Percentiles rank a stretch among this genome's conserved stretches.
Evolutionary conservation across 2,113 vertebrate genomes (phyloP).

Genomic region (Garra rufa): DNA sequence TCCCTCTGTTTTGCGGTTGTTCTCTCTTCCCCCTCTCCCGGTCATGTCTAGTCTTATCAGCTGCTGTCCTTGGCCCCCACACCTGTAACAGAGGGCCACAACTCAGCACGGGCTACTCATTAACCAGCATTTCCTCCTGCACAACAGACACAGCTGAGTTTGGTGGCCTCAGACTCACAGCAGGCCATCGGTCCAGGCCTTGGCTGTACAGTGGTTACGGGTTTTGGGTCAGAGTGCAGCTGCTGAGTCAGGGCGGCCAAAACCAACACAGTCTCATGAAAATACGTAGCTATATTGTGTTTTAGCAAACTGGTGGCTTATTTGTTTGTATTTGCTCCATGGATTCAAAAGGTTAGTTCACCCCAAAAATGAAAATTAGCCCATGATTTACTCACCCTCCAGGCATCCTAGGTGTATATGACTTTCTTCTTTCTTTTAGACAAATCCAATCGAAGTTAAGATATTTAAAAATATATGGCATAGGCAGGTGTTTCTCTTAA

Average conservation of each 20-base stretch:
- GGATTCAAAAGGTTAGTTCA: too few relatives aligned
- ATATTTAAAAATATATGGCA: too few relatives aligned
- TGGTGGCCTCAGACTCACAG: slow-evolving; percentile 12
- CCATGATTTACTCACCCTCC: too few relatives aligned
- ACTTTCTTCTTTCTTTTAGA: too few relatives aligned
- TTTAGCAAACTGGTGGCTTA: not conserved
- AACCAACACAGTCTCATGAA: not conserved
- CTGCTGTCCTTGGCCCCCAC: slow-evolving; percentile 63
- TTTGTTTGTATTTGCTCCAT: too few relatives aligned
- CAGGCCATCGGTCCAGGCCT: not conserved
- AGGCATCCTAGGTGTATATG: too few relatives aligned
- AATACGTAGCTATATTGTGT: not conserved
- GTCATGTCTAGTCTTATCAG: slow-evolving; percentile 55
- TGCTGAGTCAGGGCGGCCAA: not conserved
- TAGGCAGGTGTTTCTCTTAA: too few relatives aligned
- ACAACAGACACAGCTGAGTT: slow-evolving; percentile 41
- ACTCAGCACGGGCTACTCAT: slow-evolving; percentile 55
- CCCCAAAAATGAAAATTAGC: too few relatives aligned
- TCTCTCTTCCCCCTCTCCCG: slow-evolving; percentile 51
- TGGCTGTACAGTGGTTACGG: not conserved
- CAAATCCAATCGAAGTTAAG: too few relatives aligned
- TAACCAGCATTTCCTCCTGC: slow-evolving; percentile 67
- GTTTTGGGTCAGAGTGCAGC: not conserved
- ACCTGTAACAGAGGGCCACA: slow-evolving; percentile 61
- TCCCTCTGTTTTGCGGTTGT: slow-evolving; percentile 21